Base-by-base conservation (phyloP, 2,888 invertebrate species). In the Dicyrtoma fusca region DNA sequence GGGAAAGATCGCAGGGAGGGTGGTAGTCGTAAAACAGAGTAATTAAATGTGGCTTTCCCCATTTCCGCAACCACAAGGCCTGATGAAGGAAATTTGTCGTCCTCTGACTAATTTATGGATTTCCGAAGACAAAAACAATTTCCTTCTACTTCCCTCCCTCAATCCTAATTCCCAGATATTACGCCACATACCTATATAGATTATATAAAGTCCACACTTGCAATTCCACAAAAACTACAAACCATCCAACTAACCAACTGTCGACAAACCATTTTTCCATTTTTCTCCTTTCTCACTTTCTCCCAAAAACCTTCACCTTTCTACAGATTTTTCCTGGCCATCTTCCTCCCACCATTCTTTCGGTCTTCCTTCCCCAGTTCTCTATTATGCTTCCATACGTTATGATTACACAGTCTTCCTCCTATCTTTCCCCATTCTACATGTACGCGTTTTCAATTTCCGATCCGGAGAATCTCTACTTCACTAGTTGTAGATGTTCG, bases 21-120 rank as follows among this genome's bases (percentile, higher is more conserved):
- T 55, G 19, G 55, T 11, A 21, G 49, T 73, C 73, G 70, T 73
- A 73, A 71, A 74, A 71, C 63, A 74, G 62, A 62, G 74, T 71
- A 74, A 74, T 74, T 74, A 74, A 74, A 74, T 69, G 68, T 68
- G 71, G 71, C 63, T 71, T 74, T 57, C 62, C 23, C 74, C 64
- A 69, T 70, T 71, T 71, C 71, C 68, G 71, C 74, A 49, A 59
- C 62, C 61, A 62, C 62, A 19, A 62, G 51, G 45, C 63, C 71
- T 62, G 47, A 69, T 72, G 72, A 72, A 72, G 69, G 74, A 74
- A 74, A 74, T 74, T 74, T 74, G 74, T 74, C 72, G 62, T 71
- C 66, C 45, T 21, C 71, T 63, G 53, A 69, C 74, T 74, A 74
- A 74, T 74, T 74, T 74, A 74, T 74, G 72, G 74, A 71, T 74